phyloP scores from a whole-genome alignment of 2,888 invertebrate genomes.

The Diaprepes abbreviatus region DNA sequence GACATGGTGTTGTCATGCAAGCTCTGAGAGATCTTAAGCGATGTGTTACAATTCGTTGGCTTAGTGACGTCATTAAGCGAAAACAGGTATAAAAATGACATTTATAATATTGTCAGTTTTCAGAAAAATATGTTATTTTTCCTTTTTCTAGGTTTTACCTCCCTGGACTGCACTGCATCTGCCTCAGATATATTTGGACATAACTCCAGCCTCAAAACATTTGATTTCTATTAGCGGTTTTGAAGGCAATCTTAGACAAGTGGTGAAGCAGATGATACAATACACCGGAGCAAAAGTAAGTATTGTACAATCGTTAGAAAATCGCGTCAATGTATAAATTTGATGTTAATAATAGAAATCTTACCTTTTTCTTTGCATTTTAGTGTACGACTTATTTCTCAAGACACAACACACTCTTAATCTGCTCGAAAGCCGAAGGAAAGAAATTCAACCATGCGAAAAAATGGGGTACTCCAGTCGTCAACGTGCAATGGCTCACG shows the following conservation, averaged over 20 bases:
- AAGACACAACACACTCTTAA: slow-evolving; percentile 82
- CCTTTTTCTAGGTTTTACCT: slow-evolving; percentile 74
- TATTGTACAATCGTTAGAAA: too few relatives aligned
- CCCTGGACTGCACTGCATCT: slow-evolving; percentile 96
- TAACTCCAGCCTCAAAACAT: slow-evolving; percentile 81
- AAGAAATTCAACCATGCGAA: slow-evolving; percentile 90
- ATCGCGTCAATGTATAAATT: too few relatives aligned
- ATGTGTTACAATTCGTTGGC: slow-evolving; percentile 89
- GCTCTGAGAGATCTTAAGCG: slow-evolving; percentile 77
- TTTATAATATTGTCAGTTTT: neutral
- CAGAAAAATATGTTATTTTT: neutral
- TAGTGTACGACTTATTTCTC: slow-evolving; percentile 82
- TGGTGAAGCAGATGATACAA: slow-evolving; percentile 87
- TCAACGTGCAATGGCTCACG: slow-evolving; percentile 94
- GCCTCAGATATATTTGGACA: slow-evolving; percentile 76
- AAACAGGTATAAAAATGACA: slow-evolving; percentile 70
- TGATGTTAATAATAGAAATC: too few relatives aligned
- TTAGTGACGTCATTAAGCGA: slow-evolving; percentile 90
- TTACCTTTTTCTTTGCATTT: too few relatives aligned
- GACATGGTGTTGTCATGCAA: slow-evolving; percentile 92
- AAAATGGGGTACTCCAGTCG: slow-evolving; percentile 92
- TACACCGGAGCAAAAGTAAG: slow-evolving; percentile 88
- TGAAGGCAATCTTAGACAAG: slow-evolving; percentile 85
- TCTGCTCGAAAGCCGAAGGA: slow-evolving; percentile 87
- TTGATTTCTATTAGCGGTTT: slow-evolving; percentile 92